A percentile compares a stretch with the other conserved stretches of the same genome.
phyloP scores from a whole-genome alignment of 2,888 invertebrate genomes.

The Apamea monoglypha region DNA sequence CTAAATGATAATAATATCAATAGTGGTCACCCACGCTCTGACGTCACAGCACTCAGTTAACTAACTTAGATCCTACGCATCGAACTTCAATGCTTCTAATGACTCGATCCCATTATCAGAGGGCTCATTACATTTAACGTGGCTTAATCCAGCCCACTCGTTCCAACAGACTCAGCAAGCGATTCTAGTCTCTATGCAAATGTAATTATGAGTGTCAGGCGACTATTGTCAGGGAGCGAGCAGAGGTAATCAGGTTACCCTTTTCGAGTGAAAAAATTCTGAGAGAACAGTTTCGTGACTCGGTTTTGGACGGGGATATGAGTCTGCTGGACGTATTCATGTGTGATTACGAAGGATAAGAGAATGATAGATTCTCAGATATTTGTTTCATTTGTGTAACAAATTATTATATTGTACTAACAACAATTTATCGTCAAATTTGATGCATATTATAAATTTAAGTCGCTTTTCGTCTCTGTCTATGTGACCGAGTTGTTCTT shows the following conservation, averaged over 20 bases:
- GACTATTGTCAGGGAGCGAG: conserved; percentile 76
- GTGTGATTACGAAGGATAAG: conserved; percentile 1
- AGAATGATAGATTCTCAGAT: background rate
- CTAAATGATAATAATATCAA: background rate
- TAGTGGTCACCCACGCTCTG: conserved; percentile 13
- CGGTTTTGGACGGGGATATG: conserved; percentile 29
- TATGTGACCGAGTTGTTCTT: background rate
- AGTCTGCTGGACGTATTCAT: conserved; percentile 11
- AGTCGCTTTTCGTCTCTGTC: background rate
- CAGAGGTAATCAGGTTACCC: conserved; percentile 80
- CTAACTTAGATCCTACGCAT: conserved; percentile 54
- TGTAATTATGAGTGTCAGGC: conserved; percentile 76
- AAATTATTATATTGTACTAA: no score
- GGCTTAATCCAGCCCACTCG: conserved; percentile 77
- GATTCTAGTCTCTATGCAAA: conserved; percentile 80
- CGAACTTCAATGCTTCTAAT: conserved; percentile 74
- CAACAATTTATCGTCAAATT: no score
- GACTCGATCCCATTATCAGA: conserved; percentile 81
- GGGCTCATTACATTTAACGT: conserved; percentile 85
- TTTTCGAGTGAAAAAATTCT: conserved; percentile 77
- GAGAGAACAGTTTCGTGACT: conserved; percentile 55
- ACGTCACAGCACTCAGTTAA: conserved; percentile 58
- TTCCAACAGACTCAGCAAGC: conserved; percentile 70
- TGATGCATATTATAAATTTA: background rate
- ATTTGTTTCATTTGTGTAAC: conserved; percentile 11